Conservation (phyloP, 2,113 vertebrate genomes). For the Heteronetta atricapilla region DNA sequence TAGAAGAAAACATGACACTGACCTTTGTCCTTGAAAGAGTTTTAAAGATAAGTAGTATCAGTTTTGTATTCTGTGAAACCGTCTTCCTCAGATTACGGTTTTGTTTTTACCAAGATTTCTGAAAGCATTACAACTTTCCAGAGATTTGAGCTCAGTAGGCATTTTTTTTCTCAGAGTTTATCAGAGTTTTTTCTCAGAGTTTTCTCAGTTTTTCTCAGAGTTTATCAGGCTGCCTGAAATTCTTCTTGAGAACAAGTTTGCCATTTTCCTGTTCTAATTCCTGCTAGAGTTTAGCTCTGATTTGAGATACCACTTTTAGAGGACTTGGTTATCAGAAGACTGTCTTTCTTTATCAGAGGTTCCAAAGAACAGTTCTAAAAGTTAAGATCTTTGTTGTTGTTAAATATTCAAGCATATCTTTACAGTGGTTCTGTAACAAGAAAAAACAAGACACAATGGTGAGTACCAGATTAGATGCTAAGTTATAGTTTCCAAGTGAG, state of each 20-base stretch:
- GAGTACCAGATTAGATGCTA: neutral
- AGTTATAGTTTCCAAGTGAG: neutral
- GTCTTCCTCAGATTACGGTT: neutral
- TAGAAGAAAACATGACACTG: neutral
- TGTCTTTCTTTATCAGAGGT: neutral
- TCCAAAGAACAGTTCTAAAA: neutral
- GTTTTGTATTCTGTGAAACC: neutral
- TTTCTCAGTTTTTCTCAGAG: neutral
- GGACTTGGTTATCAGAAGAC: neutral
- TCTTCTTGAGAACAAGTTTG: neutral
- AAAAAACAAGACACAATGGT: neutral
- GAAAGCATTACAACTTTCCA: neutral
- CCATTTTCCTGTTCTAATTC: neutral
- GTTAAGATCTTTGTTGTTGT: neutral
- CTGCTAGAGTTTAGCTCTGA: neutral
- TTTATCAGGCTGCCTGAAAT: neutral
- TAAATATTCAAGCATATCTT: neutral
- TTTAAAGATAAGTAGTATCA: neutral
- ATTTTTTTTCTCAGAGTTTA: neutral
- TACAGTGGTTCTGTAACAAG: neutral
- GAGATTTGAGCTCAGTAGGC: neutral
- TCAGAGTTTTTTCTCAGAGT: neutral
- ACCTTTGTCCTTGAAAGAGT: conserved; percentile 37
- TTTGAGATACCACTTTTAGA: neutral
- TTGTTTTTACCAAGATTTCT: neutral